Evolutionary conservation across 2,797 vertebrate species (phyloP).

Genomic region (Sarcoramphus papa): DNA sequence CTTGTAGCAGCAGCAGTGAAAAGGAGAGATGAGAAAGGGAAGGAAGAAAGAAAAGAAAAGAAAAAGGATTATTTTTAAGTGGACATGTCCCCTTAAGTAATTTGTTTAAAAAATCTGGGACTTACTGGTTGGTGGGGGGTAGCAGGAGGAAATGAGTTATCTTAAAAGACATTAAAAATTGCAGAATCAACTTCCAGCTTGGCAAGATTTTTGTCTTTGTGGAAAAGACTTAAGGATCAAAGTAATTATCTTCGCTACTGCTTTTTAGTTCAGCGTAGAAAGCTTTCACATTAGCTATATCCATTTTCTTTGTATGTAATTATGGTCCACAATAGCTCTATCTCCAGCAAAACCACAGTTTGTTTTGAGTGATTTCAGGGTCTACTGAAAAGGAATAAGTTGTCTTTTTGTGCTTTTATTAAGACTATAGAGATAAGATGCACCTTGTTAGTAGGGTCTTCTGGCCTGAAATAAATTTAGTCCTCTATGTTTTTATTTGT

Average conservation of each 20-base stretch:
- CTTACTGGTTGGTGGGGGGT: not conserved
- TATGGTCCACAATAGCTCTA: not conserved
- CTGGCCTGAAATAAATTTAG: not conserved
- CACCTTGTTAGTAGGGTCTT: not conserved
- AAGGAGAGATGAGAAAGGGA: not conserved
- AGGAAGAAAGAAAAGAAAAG: not conserved
- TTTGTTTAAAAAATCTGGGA: not conserved
- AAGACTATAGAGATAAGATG: not conserved
- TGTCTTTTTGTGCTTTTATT: not conserved
- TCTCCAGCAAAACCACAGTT: not conserved
- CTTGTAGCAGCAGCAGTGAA: not conserved
- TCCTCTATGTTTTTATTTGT: not conserved
- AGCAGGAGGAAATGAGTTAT: not conserved
- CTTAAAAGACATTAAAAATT: not conserved
- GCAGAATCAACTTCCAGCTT: not conserved
- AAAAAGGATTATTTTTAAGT: not conserved
- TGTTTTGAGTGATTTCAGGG: slow-evolving; percentile 9
- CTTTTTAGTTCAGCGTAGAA: not conserved
- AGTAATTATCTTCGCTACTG: not conserved
- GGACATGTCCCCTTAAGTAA: not conserved
- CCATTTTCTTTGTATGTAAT: not conserved
- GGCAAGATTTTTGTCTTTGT: not conserved
- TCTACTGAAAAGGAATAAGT: not conserved
- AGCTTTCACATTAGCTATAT: not conserved
- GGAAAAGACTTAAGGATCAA: not conserved